Percentiles rank a stretch among this genome's conserved stretches.
Conservation (phyloP, 2,797 vertebrate species). For the Karalla daura region DNA sequence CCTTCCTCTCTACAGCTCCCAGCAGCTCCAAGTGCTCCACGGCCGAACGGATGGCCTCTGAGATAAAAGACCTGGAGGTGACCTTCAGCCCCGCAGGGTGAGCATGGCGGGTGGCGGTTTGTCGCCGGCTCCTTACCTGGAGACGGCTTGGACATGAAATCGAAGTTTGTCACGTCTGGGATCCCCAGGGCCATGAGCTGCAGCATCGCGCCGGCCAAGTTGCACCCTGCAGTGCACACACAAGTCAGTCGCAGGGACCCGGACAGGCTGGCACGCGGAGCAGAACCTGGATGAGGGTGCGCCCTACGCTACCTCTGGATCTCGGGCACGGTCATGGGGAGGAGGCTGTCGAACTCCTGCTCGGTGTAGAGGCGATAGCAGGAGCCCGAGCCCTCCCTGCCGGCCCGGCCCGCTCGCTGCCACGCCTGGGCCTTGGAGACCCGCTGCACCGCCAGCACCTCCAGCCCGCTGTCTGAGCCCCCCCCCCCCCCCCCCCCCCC, state of each 20-base stretch:
- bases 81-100: too few relatives aligned
- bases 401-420: slow-evolving; percentile 94
- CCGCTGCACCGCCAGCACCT: slow-evolving; percentile 93
- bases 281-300: neutral
- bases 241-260: too few relatives aligned
- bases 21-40: slow-evolving; percentile 91
- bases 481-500: too few relatives aligned
- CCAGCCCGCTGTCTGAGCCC: slow-evolving; percentile 90
- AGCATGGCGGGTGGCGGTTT: neutral
- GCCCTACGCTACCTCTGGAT: slow-evolving; percentile 94
- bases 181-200: slow-evolving; percentile 94
- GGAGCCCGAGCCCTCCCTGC: slow-evolving; percentile 90
- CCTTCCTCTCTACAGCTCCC: slow-evolving; percentile 90
- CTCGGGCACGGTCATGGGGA: slow-evolving; percentile 93
- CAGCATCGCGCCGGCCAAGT: slow-evolving; percentile 91
- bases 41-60: slow-evolving; percentile 91
- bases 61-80: slow-evolving; percentile 18
- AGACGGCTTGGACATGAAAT: slow-evolving; percentile 97
- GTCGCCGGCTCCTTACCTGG: slow-evolving; percentile 83
- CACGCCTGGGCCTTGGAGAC: slow-evolving; percentile 98
- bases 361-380: slow-evolving; percentile 97
- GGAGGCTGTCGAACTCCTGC: slow-evolving; percentile 92
- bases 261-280: too few relatives aligned
- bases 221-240: slow-evolving; percentile 94
- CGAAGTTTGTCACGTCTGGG: slow-evolving; percentile 93